phyloP scores from a whole-genome alignment of 2,888 invertebrate genomes.

The Stegana nigrithorax region DNA sequence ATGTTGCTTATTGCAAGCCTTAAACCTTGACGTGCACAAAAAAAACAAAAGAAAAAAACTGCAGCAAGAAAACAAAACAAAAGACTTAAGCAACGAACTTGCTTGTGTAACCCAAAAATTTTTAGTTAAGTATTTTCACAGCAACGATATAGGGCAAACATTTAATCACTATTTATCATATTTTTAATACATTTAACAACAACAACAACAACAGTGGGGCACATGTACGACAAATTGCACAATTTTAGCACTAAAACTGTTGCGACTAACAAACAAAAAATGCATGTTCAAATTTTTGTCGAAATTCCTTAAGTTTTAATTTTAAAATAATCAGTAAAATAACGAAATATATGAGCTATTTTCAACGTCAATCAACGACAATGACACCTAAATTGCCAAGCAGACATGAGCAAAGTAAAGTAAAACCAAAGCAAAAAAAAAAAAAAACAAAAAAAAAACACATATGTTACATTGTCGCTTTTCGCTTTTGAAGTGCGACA shows the following conservation, averaged over 20 bases:
- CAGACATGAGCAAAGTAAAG: background rate
- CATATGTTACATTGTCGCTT: too few relatives aligned
- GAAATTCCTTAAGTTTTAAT: background rate
- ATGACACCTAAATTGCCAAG: constrained; percentile 52
- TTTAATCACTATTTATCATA: background rate
- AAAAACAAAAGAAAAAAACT: too few relatives aligned
- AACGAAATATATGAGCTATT: background rate
- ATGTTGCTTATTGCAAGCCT: background rate
- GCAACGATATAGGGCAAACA: too few relatives aligned
- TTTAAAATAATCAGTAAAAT: background rate
- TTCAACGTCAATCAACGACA: constrained; percentile 44
- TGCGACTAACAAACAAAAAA: background rate
- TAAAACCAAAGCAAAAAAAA: background rate
- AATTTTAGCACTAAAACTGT: background rate
- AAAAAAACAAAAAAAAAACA: background rate
- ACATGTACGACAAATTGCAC: background rate
- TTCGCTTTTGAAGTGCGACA: background rate
- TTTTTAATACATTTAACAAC: background rate
- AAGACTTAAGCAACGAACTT: constrained; percentile 59
- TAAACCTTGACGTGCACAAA: background rate
- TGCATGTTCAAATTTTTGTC: background rate
- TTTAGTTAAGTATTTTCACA: too few relatives aligned
- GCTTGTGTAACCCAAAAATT: too few relatives aligned
- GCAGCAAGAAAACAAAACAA: constrained; percentile 42
- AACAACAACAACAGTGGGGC: background rate